Conservation (phyloP, 2,797 vertebrate species). For the Oreochromis grahami region DNA sequence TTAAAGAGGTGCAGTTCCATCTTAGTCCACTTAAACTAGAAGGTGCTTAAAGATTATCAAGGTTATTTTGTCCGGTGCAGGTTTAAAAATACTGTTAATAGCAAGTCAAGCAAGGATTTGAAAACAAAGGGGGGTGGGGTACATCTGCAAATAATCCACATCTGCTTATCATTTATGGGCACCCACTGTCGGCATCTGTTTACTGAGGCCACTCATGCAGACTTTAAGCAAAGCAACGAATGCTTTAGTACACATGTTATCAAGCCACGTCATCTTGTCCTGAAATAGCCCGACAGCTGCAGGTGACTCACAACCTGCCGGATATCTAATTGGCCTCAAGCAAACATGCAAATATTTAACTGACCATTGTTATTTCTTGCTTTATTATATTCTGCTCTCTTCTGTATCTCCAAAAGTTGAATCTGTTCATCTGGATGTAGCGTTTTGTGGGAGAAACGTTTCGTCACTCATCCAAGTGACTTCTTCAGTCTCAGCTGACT, state of each 20-base stretch:
- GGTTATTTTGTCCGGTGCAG: background rate
- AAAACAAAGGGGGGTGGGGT: background rate
- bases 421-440: too few relatives aligned
- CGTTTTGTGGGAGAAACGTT: too few relatives aligned
- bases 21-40: background rate
- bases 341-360: background rate
- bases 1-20: background rate
- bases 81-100: background rate
- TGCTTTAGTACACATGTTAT: background rate
- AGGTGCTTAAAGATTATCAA: background rate
- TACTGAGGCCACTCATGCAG: background rate
- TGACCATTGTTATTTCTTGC: background rate
- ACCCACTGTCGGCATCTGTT: background rate
- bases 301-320: background rate
- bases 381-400: background rate
- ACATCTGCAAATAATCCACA: background rate
- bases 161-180: background rate
- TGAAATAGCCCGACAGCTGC: background rate
- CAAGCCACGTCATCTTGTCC: background rate
- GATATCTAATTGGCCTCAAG: constrained; percentile 8
- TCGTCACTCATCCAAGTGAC: too few relatives aligned
- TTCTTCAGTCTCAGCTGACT: too few relatives aligned
- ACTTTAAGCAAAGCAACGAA: background rate
- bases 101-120: background rate
- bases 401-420: too few relatives aligned